Conservation (phyloP, 2,888 invertebrate genomes). For the Sericinus montela region DNA sequence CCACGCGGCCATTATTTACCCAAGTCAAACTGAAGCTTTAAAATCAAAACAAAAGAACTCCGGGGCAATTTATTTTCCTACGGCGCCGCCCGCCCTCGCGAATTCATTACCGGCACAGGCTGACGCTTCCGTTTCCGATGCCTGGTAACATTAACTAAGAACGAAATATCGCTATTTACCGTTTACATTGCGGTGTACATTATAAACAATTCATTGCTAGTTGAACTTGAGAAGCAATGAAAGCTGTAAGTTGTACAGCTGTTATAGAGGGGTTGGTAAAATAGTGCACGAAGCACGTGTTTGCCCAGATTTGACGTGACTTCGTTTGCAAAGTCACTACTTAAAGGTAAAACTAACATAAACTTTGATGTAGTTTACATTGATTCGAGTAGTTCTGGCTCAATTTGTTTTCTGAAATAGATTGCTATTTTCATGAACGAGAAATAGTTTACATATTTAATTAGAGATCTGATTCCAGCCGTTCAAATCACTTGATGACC, state of each 20-base stretch:
- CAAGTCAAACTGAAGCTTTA: constrained; percentile 55
- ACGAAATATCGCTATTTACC: not conserved
- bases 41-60: constrained; percentile 65
- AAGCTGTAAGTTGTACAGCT: not conserved
- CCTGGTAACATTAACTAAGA: constrained; percentile 21
- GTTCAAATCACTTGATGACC: too few species aligned
- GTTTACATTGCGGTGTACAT: constrained; percentile 33
- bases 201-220: not conserved
- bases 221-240: constrained; percentile 18
- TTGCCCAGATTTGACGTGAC: constrained; percentile 62
- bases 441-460: too few species aligned
- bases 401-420: not conserved
- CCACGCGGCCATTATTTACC: constrained; percentile 20
- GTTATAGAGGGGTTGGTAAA: constrained; percentile 3
- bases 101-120: constrained; percentile 74
- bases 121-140: constrained; percentile 71
- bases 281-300: constrained; percentile 41
- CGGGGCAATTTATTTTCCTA: constrained; percentile 61
- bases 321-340: constrained; percentile 60
- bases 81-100: constrained; percentile 63
- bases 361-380: constrained; percentile 46
- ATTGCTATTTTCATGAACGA: not conserved
- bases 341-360: constrained; percentile 70
- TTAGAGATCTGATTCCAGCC: too few species aligned
- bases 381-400: constrained; percentile 4